Conservation (phyloP, 1,140 invertebrate genomes). For the Hyles vespertilio region DNA sequence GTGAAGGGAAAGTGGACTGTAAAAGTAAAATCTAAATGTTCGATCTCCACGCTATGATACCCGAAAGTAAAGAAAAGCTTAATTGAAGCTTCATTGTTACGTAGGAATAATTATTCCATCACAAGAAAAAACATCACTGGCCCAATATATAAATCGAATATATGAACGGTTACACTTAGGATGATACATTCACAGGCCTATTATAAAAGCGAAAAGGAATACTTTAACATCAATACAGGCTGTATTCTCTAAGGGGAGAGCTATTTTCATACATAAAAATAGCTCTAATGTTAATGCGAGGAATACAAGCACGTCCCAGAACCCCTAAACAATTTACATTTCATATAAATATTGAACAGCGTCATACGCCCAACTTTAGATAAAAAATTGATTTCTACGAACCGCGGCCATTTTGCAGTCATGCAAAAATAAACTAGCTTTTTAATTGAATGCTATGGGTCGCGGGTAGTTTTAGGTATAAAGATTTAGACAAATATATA, state of each 20-base stretch:
- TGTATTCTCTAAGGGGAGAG: conserved; percentile 19
- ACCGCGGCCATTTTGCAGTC: not conserved
- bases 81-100: no score
- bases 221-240: conserved; percentile 22
- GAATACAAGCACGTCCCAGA: conserved; percentile 25
- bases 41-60: no score
- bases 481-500: no score
- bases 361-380: conserved; percentile 20
- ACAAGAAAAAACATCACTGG: no score
- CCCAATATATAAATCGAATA: no score
- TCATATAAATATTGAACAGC: conserved; percentile 43
- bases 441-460: no score
- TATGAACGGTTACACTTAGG: not conserved
- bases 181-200: not conserved
- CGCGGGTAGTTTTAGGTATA: no score
- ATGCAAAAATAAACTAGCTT: not conserved
- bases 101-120: no score
- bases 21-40: no score
- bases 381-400: not conserved
- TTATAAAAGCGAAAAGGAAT: conserved; percentile 16
- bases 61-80: no score
- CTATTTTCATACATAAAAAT: conserved; percentile 34
- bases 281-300: conserved; percentile 22
- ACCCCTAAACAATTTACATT: conserved; percentile 44
- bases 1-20: no score